These are phyloP conservation scores for Lycocorax pyrrhopterus DNA, from an alignment of 2,113 vertebrate genomes.

Conservation along the genomic window DNA sequence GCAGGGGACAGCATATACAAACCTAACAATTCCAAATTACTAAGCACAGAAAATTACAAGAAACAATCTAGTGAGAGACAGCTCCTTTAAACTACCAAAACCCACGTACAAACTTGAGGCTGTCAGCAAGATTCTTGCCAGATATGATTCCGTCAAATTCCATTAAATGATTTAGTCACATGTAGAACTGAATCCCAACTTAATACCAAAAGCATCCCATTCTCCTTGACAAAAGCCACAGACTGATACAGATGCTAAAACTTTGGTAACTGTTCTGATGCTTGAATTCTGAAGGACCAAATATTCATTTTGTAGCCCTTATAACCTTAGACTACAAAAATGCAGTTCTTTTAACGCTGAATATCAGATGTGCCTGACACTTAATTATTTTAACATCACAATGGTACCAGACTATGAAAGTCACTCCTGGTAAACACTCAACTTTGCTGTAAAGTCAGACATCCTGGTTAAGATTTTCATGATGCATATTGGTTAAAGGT, in stretches of 20 bases:
- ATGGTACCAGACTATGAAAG: rapidly evolving
- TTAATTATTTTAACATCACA: not conserved
- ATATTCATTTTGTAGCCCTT: not conserved
- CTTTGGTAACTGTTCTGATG: not conserved
- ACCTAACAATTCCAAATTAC: not conserved
- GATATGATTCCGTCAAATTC: not conserved
- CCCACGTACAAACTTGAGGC: not conserved
- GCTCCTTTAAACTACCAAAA: not conserved
- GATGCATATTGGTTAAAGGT: no score
- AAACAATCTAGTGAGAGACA: not conserved
- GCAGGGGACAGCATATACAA: not conserved
- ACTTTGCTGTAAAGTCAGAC: not conserved
- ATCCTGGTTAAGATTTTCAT: not conserved
- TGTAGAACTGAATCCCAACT: not conserved
- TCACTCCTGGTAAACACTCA: not conserved
- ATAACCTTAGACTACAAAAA: not conserved
- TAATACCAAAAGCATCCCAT: not conserved
- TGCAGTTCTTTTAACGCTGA: not conserved
- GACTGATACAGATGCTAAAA: not conserved
- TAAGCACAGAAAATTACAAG: not conserved
- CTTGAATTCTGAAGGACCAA: not conserved
- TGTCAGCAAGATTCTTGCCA: not conserved
- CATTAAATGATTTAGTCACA: not conserved
- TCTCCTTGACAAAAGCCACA: not conserved
- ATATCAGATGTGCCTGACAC: not conserved